Base-by-base conservation (phyloP, 2,113 vertebrate genomes). In the Scomber colias region DNA sequence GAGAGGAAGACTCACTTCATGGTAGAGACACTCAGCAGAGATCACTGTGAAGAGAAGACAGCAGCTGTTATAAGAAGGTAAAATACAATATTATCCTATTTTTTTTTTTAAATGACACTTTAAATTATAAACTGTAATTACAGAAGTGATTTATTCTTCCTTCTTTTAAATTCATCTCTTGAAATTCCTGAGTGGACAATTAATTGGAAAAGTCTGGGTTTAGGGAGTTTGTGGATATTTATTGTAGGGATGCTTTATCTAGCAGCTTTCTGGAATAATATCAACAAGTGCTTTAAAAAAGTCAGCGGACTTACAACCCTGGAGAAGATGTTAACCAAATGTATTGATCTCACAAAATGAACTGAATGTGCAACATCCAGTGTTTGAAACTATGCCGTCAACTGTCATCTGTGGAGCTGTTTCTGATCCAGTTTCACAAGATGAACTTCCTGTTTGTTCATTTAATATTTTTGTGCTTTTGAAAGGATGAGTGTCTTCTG, bases 21-120 rank as follows among this genome's bases (percentile, higher is more conserved):
- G 35, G 13, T 13, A 50, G 5, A 79, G 49, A 9, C 6, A 5
- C 24, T 27, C 8, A 16, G 66, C 56, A 66, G 75, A 74, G 40
- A 0, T 51, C 83, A 50, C 50, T 30, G 65, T 11, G 24, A 31
- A 11, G 63, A 66, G 16, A 74, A 51, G 21, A 59, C 8, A 69
- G 57, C 48, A 21, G 31, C 2, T 67, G 59, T 19, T 11, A 27
- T 2, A 45, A 15, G 51, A 21, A 85, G 59, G 84, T 75, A 71
- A 71, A 35, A 54, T 27, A 15, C 30, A 40, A 67, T 40, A 40
- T 27, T n/a, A 27, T 2, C 24, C 24, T 1, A 51, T 2, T 17
- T 11, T 6, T 24, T 44, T 46, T 7, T 40, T 40, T 40, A 40
- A 6, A 44, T 16, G 40, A 3, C 0, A 15, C 19, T 27, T 45